Conservation (phyloP, 2,888 invertebrate species). For the Lingula anatina region DNA sequence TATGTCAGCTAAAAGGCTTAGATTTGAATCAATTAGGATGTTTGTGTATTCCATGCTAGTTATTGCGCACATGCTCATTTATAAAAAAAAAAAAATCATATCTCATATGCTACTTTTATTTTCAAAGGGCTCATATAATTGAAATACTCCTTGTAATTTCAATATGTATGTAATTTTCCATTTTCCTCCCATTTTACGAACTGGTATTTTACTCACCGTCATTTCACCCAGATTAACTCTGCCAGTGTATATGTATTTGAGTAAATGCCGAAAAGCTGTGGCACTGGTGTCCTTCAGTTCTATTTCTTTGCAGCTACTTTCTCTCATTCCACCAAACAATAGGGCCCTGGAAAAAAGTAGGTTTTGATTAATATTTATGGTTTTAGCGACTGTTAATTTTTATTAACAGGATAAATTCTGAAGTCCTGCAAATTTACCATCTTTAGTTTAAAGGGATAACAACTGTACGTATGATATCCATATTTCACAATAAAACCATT, state of each 20-base stretch:
- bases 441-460: too few species aligned
- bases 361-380: too few species aligned
- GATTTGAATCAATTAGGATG: too few species aligned
- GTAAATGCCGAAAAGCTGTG: constrained; percentile 58
- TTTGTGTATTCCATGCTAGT: too few species aligned
- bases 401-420: too few species aligned
- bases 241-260: constrained; percentile 94
- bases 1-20: neutral
- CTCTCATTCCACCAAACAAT: constrained; percentile 62
- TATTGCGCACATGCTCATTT: neutral
- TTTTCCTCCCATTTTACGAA: neutral
- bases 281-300: constrained; percentile 69
- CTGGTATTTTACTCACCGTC: constrained; percentile 53
- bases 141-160: neutral
- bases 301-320: constrained; percentile 67
- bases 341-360: constrained; percentile 58
- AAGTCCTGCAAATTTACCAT: too few species aligned
- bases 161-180: neutral
- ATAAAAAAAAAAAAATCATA: neutral
- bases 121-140: too few species aligned
- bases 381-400: too few species aligned
- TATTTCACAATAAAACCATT: too few species aligned
- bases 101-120: neutral
- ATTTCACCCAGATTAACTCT: constrained; percentile 60
- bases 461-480: too few species aligned